A percentile compares a stretch with the other conserved stretches of the same genome.
phyloP scores from a whole-genome alignment of 2,888 invertebrate genomes.

The Morpho achilles region DNA sequence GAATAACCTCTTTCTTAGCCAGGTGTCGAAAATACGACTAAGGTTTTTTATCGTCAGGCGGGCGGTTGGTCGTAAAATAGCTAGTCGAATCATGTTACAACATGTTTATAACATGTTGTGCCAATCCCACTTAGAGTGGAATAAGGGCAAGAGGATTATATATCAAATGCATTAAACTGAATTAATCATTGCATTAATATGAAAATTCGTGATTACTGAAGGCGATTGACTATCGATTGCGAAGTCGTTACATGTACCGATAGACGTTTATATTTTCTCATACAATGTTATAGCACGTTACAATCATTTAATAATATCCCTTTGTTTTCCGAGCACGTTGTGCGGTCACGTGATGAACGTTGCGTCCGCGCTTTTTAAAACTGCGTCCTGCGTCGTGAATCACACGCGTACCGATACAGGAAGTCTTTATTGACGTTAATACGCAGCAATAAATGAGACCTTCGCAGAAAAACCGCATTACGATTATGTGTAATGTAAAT shows the following conservation, averaged over 20 bases:
- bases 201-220: too few relatives aligned
- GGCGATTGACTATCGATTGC: neutral
- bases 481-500: neutral
- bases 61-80: too few relatives aligned
- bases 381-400: conserved; percentile 15
- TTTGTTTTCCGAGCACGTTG: conserved; percentile 28
- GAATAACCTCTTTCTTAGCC: too few relatives aligned
- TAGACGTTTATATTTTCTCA: conserved; percentile 6
- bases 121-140: too few relatives aligned
- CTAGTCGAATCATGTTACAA: too few relatives aligned
- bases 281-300: neutral
- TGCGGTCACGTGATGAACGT: conserved; percentile 21
- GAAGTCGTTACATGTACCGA: conserved; percentile 1
- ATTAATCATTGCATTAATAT: too few relatives aligned
- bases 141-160: too few relatives aligned
- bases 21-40: too few relatives aligned
- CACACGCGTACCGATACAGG: conserved; percentile 24
- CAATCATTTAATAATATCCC: conserved; percentile 23
- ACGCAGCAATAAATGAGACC: conserved; percentile 26
- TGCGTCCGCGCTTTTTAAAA: conserved; percentile 11
- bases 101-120: too few relatives aligned
- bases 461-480: conserved; percentile 3
- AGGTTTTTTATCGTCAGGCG: too few relatives aligned
- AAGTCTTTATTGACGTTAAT: conserved; percentile 25
- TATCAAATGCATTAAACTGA: too few relatives aligned